Conservation (phyloP, 2,113 vertebrate species). For the Gobio gobio region DNA sequence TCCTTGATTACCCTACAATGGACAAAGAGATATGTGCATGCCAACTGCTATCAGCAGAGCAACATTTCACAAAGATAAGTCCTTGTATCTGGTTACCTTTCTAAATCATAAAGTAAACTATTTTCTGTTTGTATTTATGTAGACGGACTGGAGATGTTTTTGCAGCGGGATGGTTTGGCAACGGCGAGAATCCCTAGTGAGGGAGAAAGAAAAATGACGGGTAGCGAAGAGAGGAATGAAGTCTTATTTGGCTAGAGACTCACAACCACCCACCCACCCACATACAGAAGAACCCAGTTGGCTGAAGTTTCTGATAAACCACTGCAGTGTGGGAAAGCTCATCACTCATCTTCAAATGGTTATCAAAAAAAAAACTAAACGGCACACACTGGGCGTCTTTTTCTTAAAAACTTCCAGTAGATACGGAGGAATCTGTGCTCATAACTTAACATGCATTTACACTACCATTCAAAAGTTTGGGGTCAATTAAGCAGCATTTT, state of each 20-base stretch:
- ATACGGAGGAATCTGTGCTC: neutral
- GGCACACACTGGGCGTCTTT: neutral
- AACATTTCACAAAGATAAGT: constrained; percentile 39
- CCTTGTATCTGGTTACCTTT: constrained; percentile 49
- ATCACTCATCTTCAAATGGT: constrained; percentile 43
- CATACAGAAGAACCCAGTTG: constrained; percentile 24
- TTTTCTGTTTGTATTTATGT: constrained; percentile 50
- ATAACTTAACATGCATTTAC: neutral
- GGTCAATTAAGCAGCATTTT: neutral
- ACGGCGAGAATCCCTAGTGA: constrained; percentile 9
- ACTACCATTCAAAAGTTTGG: too few relatives aligned
- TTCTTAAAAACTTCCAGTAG: neutral
- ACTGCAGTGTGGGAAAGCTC: constrained; percentile 46
- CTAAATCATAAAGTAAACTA: constrained; percentile 46
- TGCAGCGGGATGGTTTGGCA: constrained; percentile 46
- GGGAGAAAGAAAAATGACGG: constrained; percentile 43
- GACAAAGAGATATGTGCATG: constrained; percentile 39
- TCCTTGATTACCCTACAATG: constrained; percentile 39
- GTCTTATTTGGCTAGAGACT: constrained; percentile 41
- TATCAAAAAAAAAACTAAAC: neutral
- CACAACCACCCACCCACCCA: constrained; percentile 12
- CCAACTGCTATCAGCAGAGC: constrained; percentile 42
- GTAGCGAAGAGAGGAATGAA: constrained; percentile 37
- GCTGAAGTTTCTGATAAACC: constrained; percentile 36
- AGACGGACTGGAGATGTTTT: constrained; percentile 42